Base-by-base conservation (phyloP, 2,888 invertebrate species). In the Phortica magna region DNA sequence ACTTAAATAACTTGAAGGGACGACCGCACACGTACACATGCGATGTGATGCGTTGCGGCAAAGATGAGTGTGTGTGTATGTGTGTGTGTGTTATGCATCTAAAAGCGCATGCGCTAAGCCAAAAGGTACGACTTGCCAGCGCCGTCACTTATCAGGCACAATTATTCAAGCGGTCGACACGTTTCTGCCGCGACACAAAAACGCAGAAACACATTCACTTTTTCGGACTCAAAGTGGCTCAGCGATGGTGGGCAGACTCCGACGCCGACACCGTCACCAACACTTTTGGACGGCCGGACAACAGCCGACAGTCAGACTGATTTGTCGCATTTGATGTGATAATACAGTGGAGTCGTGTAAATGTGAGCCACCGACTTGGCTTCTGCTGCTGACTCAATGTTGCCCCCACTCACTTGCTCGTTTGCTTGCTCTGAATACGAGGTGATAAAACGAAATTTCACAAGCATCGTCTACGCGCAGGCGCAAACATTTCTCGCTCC, bases 391-490 rank as follows among this genome's bases (percentile, higher is more conserved):
- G 41, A n/a, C 59, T 42, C 72, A 67, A 78, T 71, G 64, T 55
- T 31, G 22, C 59, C 17, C 17, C 22, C 39, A 12, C 64, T 9
- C 39, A 64, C 39, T 64, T 43, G 42, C 22, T 43, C 19, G 48
- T 68, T 71, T n/a, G 53, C 39, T 22, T 17, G 5, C 31, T 41
- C 83, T 81, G 85, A 85, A 87, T 31, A 31, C 5, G 85, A 88
- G 87, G 88, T 85, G 86, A 87, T 88, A 87, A 88, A 86, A 88
- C 84, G 81, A 82, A 85, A 86, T 88, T 83, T 85, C 88, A 88
- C 88, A 86, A 84, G 80, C 77, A n/a, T 53, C 55, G n/a, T 14
- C 19, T 14, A 55, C 17, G 48, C 73, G 12, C 64, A 64, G 48
- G 39, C 71, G 53, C 57, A 61, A 61, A 68, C 68, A 14, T 43